phyloP scores from a whole-genome alignment of 2,113 vertebrate species.

The Sinocyclocheilus anophthalmus region DNA sequence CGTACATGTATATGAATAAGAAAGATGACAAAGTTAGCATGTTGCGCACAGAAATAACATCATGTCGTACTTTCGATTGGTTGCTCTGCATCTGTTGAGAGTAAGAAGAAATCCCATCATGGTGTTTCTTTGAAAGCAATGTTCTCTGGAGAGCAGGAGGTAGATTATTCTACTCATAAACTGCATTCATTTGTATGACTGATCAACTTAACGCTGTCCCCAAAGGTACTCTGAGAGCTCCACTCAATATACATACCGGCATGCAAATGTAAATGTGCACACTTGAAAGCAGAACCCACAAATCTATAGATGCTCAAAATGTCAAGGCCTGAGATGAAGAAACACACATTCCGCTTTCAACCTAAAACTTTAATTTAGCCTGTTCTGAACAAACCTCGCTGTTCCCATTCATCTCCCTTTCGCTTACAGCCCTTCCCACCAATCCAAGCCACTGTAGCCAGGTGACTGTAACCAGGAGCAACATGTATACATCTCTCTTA shows the following conservation, averaged over 20 bases:
- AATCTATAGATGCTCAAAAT: constrained; percentile 2
- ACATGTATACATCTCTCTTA: constrained; percentile 73
- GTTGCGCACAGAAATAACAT: neutral
- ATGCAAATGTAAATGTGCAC: constrained; percentile 35
- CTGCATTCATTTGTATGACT: constrained; percentile 56
- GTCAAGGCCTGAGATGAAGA: neutral
- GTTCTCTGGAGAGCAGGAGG: constrained; percentile 56
- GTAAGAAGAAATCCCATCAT: constrained; percentile 44
- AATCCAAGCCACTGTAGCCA: constrained; percentile 63
- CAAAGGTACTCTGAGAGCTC: constrained; percentile 21
- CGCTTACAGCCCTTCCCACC: constrained; percentile 47
- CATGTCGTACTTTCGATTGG: constrained; percentile 54
- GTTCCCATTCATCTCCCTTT: constrained; percentile 19
- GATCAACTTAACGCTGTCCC: constrained; percentile 57
- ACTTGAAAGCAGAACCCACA: neutral
- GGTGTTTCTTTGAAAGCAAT: constrained; percentile 62
- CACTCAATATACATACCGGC: constrained; percentile 12
- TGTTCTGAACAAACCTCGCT: neutral
- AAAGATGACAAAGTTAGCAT: neutral
- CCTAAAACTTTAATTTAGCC: constrained; percentile 33
- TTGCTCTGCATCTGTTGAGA: constrained; percentile 48
- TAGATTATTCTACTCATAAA: constrained; percentile 42
- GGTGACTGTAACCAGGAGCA: constrained; percentile 69
- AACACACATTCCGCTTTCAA: neutral
- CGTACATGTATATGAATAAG: neutral